Evolutionary conservation across 2,797 vertebrate species (phyloP), one percentile per base, ranked within the genome.

Genomic region (Sebastes flavidus): DNA sequence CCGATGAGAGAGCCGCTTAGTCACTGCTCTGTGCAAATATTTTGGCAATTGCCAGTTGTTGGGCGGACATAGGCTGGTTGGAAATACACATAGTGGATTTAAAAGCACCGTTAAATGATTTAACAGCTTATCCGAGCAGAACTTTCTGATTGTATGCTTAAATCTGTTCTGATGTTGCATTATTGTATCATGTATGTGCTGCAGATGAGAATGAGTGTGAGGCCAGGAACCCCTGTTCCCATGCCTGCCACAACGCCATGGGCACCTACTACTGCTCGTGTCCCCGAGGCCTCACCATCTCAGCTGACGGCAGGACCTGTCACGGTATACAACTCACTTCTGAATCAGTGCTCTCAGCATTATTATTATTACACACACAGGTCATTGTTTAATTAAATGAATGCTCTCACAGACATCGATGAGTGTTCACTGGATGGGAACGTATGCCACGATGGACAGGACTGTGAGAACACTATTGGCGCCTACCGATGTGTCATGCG

Each of bases 191-290:
- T 72, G 52, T 6, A 4, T 81, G 32, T 77, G 22, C 62, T 90
- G 63, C 92, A 99, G 99, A 99, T 90, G 97, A 99, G 88, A 96
- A 99, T 1, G 99, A 99, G 84, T 99, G 99, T 86, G 81, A 87
- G 7, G 77, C 85, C 0, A 92, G 96, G 60, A 98, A 93, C 63
- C 97, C 97, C 4, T 99, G 99, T 87, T 99, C 98, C 77, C 98
- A 99, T 0, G 79, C 77, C 68, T 99, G 99, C 81, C 98, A 99
- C 90, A 99, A 99, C 4, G 84, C 95, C 3, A 80, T 99, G 81
- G 99, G 98, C 14, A 96, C 97, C 59, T 98, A 98, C 87, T 97
- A 99, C 80, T 99, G 99, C 89, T 98, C 99, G 60, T 99, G 99
- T 86, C 97, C 97, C 0, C 85, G 91, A 58, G 99, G 98, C 54